Evolutionary conservation across 1,140 invertebrate species (phyloP), one percentile per base, ranked within the genome.

Genomic region (Zaprionus camerounensis): DNA sequence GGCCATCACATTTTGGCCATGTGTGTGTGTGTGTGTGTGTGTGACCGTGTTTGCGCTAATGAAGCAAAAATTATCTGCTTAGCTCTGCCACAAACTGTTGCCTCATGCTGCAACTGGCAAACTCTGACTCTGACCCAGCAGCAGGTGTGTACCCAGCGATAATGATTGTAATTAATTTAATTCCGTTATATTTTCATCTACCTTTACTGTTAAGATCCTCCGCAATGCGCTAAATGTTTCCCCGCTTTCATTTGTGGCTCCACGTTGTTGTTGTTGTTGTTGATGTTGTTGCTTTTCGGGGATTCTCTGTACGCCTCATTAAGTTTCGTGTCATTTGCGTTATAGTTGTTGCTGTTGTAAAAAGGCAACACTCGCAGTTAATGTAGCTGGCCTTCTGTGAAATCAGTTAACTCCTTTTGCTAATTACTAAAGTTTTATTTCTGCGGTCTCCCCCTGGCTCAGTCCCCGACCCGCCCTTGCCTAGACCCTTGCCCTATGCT

Each of bases 401-500:
- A 87, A 91, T 91, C 88, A 91, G 84, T 91, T 91, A 88, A 81
- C 88, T 91, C 82, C 76, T 81, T 71, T 81, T 72, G 90, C 88
- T 91, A 91, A 91, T 91, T 91, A 91, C 90, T 66, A 91, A 91
- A 91, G 84, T 91, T 91, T 91, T 88, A 84, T 91, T 90, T 90
- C 65, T 64, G 64, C 67, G 63, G 59, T 46, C 44, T 24, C 44
- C 53, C 17, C 7, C 1, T 7, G 1, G 1, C 17, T 2, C n/a
- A 22, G 38, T 22, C n/a, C 24, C 24, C 64, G 15, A 7, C 1
- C 3, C 7, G 5, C 13, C 44, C 38, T 38, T 53, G 17, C 20
- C 71, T 11, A 3, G 11, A 0, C 20, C 34, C 15, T 7, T 24
- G 12, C 3, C 0, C 13, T 44, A 1, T 31, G 24, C 17, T 17